These are phyloP conservation scores for Chiloscyllium punctatum DNA, from an alignment of 2,797 vertebrate genomes.

Conservation along the genomic window DNA sequence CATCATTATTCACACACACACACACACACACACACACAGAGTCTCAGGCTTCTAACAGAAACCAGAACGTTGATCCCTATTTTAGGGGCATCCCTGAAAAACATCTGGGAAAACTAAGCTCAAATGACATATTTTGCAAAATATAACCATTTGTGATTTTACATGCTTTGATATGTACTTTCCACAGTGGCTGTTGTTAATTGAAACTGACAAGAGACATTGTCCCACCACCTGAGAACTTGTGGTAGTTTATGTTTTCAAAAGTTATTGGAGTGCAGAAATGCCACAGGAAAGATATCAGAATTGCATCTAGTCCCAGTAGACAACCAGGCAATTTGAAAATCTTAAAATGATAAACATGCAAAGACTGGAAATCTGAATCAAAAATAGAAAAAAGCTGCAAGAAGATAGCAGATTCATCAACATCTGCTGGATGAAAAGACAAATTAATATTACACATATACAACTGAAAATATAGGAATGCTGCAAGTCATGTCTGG, in stretches of 20 bases:
- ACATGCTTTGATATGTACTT: not conserved
- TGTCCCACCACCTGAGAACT: not conserved
- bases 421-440: not conserved
- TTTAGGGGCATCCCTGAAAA: not conserved
- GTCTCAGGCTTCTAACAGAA: not conserved
- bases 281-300: not conserved
- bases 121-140: not conserved
- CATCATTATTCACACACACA: not conserved
- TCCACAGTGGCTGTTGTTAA: not conserved
- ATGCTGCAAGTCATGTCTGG: not conserved
- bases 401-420: not conserved
- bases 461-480: not conserved
- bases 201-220: conserved; percentile 1
- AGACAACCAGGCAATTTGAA: not conserved
- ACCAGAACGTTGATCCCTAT: not conserved
- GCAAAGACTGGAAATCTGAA: not conserved
- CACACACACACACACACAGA: not conserved
- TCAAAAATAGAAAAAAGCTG: not conserved
- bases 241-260: not conserved
- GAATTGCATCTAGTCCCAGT: not conserved
- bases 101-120: not conserved
- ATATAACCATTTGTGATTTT: conserved; percentile 4
- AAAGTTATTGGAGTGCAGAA: not conserved
- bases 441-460: not conserved
- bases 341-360: not conserved